These are phyloP conservation scores for Zygaena filipendulae DNA, from an alignment of 2,888 invertebrate species.

Conservation along the genomic window DNA sequence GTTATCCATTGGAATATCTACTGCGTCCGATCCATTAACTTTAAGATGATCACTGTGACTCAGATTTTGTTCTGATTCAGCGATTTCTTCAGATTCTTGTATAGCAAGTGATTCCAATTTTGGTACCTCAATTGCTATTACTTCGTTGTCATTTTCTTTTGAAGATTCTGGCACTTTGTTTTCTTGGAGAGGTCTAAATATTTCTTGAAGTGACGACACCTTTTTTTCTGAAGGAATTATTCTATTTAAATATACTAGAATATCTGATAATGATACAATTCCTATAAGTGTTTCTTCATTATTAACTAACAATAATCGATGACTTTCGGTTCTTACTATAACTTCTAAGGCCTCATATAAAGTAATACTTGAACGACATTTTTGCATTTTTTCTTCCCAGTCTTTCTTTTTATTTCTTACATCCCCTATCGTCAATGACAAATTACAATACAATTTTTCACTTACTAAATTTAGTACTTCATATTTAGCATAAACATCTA, in stretches of 20 bases:
- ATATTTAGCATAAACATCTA: slow-evolving; percentile 61
- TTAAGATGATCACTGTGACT: no score
- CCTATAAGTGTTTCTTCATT: slow-evolving; percentile 58
- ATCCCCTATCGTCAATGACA: slow-evolving; percentile 86
- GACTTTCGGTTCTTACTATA: slow-evolving; percentile 90
- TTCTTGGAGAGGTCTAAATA: slow-evolving; percentile 57
- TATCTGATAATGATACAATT: slow-evolving; percentile 60
- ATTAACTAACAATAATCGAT: slow-evolving; percentile 64
- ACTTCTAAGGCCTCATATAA: slow-evolving; percentile 88
- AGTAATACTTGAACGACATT: slow-evolving; percentile 87
- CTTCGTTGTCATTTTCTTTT: slow-evolving; percentile 53
- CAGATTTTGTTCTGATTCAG: no score
- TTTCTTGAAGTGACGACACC: slow-evolving; percentile 58
- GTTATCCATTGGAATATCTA: no score
- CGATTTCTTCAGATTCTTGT: slow-evolving; percentile 31
- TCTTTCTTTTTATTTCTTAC: slow-evolving; percentile 90
- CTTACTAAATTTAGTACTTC: slow-evolving; percentile 82
- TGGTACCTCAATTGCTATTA: slow-evolving; percentile 53
- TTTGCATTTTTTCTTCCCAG: slow-evolving; percentile 93
- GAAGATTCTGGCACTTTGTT: slow-evolving; percentile 54
- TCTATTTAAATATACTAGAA: slow-evolving; percentile 63
- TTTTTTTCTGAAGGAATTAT: slow-evolving; percentile 60
- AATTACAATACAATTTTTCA: slow-evolving; percentile 92
- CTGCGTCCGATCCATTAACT: no score
- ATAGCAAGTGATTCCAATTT: slow-evolving; percentile 29